These are phyloP conservation scores for Lamprotornis superbus DNA, from an alignment of 2,113 vertebrate species.

Conservation along the genomic window DNA sequence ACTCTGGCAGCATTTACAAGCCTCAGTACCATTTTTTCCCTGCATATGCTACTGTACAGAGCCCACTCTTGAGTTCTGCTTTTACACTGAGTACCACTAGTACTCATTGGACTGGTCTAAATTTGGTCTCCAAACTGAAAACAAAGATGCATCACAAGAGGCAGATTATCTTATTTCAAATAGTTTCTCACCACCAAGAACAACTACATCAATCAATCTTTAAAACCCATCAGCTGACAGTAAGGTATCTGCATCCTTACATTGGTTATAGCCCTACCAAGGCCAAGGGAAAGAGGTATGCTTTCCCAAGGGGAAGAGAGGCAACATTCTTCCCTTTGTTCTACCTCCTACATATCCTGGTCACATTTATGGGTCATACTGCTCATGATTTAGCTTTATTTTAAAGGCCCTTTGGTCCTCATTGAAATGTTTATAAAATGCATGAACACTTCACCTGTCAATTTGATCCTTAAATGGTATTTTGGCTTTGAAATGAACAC, in stretches of 20 bases:
- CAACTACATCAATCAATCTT: neutral
- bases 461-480: neutral
- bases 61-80: neutral
- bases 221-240: neutral
- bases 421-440: neutral
- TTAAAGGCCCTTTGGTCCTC: neutral
- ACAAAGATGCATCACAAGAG: neutral
- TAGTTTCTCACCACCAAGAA: neutral
- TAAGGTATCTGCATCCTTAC: neutral
- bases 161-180: neutral
- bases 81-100: too few relatives aligned
- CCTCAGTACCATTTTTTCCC: neutral
- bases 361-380: neutral
- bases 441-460: neutral
- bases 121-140: neutral
- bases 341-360: neutral
- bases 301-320: neutral
- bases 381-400: neutral
- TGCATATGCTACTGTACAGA: neutral
- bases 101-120: rapidly evolving
- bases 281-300: neutral
- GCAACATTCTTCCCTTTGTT: neutral
- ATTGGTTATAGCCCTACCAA: neutral
- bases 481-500: neutral
- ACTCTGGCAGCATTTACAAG: neutral